Base-by-base conservation (phyloP, 2,113 vertebrate genomes). In the Osmerus mordax region DNA sequence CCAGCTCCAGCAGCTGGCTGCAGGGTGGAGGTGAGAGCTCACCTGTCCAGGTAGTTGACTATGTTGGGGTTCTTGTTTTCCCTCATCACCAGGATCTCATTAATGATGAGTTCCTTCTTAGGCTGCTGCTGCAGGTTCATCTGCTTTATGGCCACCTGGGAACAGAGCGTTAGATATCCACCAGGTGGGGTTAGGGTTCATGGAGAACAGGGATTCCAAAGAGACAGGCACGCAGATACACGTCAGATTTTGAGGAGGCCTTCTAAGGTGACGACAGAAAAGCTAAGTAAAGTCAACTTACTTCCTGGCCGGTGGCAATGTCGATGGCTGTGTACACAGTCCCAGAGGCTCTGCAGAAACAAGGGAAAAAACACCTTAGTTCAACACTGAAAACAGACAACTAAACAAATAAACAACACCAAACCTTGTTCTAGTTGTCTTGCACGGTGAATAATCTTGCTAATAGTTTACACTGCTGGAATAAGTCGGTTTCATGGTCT, bases 61-160 rank as follows among this genome's bases (percentile, higher is more conserved):
- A 99, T 99, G 79, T 99, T 99, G 47, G 96, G 94, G 89, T 99
- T 99, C 87, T 99, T 98, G 96, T 99, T 99, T 98, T 99, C 97
- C 97, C 97, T 97, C 97, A 99, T 99, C 90, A 99, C 97, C 72
- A 99, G 86, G 87, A 99, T 98, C 93, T 99, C 97, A 88, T 99
- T 99, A 91, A 99, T 98, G 93, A 99, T 99, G 92, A 99, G 90
- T 90, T 99, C 97, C 83, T 99, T 99, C 92, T 99, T 99, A 82
- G 97, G 97, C 87, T 99, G 97, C 81, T 98, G 97, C 84, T 98
- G 97, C 65, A 99, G 93, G 88, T 99, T 99, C 97, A 99, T 99
- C 92, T 99, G 97, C 81, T 99, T 99, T 88, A 99, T 98, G 69
- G 97, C 97, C 90, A 99, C 97, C 97, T 99, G 87, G 87, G 25